Evolutionary conservation across 53 echinoderm and acorn worm species (phyloP).

Genomic region (Echinarachnius parma): DNA sequence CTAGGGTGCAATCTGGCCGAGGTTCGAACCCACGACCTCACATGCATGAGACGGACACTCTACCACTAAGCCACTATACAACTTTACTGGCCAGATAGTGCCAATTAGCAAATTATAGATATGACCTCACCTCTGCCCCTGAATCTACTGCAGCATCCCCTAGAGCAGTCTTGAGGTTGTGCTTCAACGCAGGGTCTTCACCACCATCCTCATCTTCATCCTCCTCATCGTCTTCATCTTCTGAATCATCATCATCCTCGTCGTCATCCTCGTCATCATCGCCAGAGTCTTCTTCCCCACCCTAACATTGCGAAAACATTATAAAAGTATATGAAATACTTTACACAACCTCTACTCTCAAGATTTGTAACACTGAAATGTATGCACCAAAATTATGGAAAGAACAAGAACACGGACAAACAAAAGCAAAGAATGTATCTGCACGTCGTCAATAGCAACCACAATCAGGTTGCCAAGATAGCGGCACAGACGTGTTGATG

Average conservation of each 20-base stretch:
- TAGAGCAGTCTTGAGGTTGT: constrained; percentile 63
- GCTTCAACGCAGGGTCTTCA: constrained; percentile 62
- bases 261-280: constrained; percentile 1
- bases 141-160: constrained; percentile 65
- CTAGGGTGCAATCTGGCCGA: too few species aligned
- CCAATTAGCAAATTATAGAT: too few species aligned
- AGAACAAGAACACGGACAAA: too few species aligned
- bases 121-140: constrained; percentile 38
- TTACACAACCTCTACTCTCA: too few species aligned
- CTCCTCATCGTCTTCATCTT: constrained; percentile 60
- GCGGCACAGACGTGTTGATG: constrained; percentile 23
- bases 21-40: too few species aligned
- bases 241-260: constrained; percentile 13
- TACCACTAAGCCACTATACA: too few species aligned
- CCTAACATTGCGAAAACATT: too few species aligned
- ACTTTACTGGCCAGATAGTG: too few species aligned
- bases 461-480: constrained; percentile 12
- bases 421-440: constrained; percentile 42
- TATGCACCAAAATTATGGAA: too few species aligned
- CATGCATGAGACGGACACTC: too few species aligned
- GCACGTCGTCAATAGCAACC: constrained; percentile 31
- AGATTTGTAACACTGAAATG: too few species aligned
- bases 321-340: too few species aligned
- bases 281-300: neutral
- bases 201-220: constrained; percentile 54